Conservation (phyloP, 2,888 invertebrate genomes). For the Tetranychus piercei region DNA sequence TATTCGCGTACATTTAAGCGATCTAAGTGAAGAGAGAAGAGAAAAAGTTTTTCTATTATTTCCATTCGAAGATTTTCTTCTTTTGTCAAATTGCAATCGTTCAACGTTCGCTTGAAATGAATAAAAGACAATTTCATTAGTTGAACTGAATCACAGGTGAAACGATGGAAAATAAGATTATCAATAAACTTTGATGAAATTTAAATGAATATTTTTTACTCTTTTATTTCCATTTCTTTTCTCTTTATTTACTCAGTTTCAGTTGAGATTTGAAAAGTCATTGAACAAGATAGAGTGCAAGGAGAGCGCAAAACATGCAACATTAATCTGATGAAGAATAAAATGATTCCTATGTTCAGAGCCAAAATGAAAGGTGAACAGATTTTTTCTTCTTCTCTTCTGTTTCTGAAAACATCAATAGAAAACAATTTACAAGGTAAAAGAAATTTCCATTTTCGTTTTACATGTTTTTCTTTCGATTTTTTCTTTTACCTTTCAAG, state of each 20-base stretch:
- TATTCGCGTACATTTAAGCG: slow-evolving; percentile 30
- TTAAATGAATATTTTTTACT: background rate
- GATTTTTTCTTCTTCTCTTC: background rate
- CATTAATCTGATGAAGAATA: background rate
- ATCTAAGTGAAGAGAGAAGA: background rate
- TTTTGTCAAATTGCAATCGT: no score
- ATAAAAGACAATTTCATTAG: background rate
- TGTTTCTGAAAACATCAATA: background rate
- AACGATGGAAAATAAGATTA: background rate
- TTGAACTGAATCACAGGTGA: background rate
- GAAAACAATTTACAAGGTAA: background rate
- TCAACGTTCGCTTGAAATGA: no score
- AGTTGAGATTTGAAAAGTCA: no score
- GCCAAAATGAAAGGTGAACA: background rate
- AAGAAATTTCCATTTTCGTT: background rate
- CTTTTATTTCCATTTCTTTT: no score
- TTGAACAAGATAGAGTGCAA: no score
- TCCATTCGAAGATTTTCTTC: no score
- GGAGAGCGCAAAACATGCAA: no score
- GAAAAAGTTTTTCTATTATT: background rate
- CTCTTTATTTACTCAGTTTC: no score
- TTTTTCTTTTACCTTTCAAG: no score
- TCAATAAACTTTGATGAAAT: background rate
- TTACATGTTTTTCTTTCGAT: background rate
- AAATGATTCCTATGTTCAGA: background rate